Conservation (phyloP, 2,888 invertebrate genomes). For the Diarsia mendica region DNA sequence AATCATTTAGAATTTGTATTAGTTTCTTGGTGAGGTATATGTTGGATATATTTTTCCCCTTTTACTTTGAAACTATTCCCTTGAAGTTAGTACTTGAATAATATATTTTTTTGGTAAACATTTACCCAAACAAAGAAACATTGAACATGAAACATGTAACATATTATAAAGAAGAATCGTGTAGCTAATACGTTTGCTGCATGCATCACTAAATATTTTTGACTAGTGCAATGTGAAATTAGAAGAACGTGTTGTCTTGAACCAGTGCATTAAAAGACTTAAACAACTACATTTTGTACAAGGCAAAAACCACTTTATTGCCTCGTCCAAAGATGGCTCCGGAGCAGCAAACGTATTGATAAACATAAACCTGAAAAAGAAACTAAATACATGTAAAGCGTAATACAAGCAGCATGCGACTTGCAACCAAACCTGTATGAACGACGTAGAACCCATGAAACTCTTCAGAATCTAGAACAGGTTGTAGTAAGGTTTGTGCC, state of each 20-base stretch:
- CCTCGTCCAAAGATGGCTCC: neutral
- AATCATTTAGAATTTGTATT: constrained; percentile 62
- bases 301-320: constrained; percentile 1
- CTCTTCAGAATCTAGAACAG: constrained; percentile 48
- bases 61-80: no score
- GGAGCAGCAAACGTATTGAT: constrained; percentile 44
- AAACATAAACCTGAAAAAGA: constrained; percentile 50
- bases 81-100: neutral
- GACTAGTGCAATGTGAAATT: constrained; percentile 13
- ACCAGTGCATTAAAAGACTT: neutral
- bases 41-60: neutral
- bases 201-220: constrained; percentile 1
- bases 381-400: constrained; percentile 68
- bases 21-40: constrained; percentile 19
- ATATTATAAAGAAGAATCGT: constrained; percentile 20
- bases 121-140: constrained; percentile 3
- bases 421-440: constrained; percentile 69
- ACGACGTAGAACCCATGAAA: constrained; percentile 67
- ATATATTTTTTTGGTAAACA: neutral
- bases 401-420: constrained; percentile 83
- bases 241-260: constrained; percentile 3
- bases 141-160: constrained; percentile 40
- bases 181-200: constrained; percentile 46
- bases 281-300: neutral
- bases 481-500: constrained; percentile 60